Evolutionary conservation across 2,888 invertebrate species (phyloP).

Genomic region (Eristalinus sepulchralis): DNA sequence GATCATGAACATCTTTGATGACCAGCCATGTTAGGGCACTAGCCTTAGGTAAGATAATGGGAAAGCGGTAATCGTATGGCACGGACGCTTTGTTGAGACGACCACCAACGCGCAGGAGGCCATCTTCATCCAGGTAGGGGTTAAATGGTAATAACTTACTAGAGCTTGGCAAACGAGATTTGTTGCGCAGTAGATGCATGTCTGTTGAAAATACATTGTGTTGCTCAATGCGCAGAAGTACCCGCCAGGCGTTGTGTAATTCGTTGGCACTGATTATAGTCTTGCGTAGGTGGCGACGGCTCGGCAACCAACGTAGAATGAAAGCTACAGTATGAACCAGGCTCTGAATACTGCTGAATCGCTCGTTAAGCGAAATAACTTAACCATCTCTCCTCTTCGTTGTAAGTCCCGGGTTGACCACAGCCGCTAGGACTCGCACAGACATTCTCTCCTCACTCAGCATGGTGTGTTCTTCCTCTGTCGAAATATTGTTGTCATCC

Average conservation of each 20-base stretch:
- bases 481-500: background rate
- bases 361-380: background rate
- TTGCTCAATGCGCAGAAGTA: background rate
- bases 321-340: background rate
- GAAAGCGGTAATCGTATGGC: background rate
- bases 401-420: background rate
- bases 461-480: background rate
- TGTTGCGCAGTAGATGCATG: background rate
- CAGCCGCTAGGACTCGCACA: background rate
- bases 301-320: background rate
- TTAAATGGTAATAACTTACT: background rate
- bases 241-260: background rate
- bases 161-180: background rate
- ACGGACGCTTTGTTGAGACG: background rate
- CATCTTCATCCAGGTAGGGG: background rate
- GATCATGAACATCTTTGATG: background rate
- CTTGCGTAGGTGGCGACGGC: background rate
- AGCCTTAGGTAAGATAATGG: background rate
- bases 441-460: background rate
- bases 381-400: background rate
- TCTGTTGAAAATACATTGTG: background rate
- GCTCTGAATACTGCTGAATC: background rate
- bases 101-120: background rate
- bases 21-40: background rate
- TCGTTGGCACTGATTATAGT: background rate